phyloP scores from a whole-genome alignment of 2,113 vertebrate genomes.

The Lota lota region DNA sequence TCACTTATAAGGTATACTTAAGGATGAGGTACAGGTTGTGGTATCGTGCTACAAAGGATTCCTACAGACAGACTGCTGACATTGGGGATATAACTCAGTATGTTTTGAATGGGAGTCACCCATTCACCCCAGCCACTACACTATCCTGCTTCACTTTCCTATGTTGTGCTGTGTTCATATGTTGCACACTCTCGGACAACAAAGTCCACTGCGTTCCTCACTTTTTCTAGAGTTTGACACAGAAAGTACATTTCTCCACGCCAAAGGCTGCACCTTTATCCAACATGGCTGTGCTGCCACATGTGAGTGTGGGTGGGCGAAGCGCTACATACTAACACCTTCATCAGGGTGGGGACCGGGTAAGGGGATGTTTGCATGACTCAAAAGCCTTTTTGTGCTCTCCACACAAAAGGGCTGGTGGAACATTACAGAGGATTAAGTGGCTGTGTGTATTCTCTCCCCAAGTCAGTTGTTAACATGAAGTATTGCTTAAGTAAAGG shows the following conservation, averaged over 20 bases:
- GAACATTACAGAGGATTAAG: slow-evolving; percentile 47
- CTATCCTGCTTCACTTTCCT: too few relatives aligned
- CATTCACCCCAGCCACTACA: too few relatives aligned
- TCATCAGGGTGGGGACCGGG: slow-evolving; percentile 23
- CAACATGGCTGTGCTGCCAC: not conserved
- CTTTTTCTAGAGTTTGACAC: not conserved
- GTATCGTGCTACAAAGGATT: too few relatives aligned
- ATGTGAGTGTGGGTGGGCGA: slow-evolving; percentile 44
- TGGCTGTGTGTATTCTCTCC: slow-evolving; percentile 55
- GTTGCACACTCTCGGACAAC: too few relatives aligned
- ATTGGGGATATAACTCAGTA: too few relatives aligned
- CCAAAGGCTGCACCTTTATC: not conserved
- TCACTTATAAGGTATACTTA: too few relatives aligned
- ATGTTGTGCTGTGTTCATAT: too few relatives aligned
- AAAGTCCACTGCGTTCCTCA: too few relatives aligned
- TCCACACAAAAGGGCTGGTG: slow-evolving; percentile 43
- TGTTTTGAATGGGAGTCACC: too few relatives aligned
- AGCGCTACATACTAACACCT: slow-evolving; percentile 27
- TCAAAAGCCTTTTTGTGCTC: slow-evolving; percentile 50
- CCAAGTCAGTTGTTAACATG: slow-evolving; percentile 37
- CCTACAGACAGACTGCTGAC: too few relatives aligned
- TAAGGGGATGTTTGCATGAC: slow-evolving; percentile 53
- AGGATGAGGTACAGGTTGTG: too few relatives aligned
- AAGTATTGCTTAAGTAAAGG: slow-evolving; percentile 49
- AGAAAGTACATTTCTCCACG: not conserved